These are phyloP conservation scores for Andrena hattorfiana DNA, from an alignment of 2,888 invertebrate species.

Conservation along the genomic window DNA sequence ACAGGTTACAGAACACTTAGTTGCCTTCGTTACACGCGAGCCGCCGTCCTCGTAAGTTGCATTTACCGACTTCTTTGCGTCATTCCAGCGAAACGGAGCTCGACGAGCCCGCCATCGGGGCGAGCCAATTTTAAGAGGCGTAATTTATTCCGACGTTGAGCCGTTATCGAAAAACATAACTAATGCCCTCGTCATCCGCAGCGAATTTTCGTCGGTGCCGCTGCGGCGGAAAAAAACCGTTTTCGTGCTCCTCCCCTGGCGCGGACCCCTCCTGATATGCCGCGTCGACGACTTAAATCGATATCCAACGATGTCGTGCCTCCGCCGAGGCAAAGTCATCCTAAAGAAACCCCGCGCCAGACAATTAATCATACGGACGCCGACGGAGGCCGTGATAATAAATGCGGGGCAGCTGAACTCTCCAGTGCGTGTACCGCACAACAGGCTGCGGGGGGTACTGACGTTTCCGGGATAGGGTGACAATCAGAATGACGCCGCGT, in stretches of 20 bases:
- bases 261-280: not conserved
- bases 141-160: conserved; percentile 45
- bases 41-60: conserved; percentile 16
- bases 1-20: conserved; percentile 37
- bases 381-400: conserved; percentile 60
- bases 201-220: conserved; percentile 49
- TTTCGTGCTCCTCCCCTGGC: conserved; percentile 16
- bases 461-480: conserved; percentile 71
- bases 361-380: conserved; percentile 71
- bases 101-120: not conserved
- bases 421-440: conserved; percentile 38
- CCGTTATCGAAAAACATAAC: conserved; percentile 57
- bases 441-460: conserved; percentile 33
- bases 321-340: conserved; percentile 62
- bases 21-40: conserved; percentile 33
- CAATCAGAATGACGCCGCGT: conserved; percentile 75
- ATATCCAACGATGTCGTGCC: conserved; percentile 62
- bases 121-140: conserved; percentile 16
- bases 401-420: conserved; percentile 53
- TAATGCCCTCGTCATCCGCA: conserved; percentile 59
- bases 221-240: conserved; percentile 16
- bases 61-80: conserved; percentile 28
- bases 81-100: conserved; percentile 8
- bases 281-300: conserved; percentile 52
- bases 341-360: conserved; percentile 54